Percentiles rank a stretch among this genome's conserved stretches.
Evolutionary conservation across 2,113 vertebrate genomes (phyloP).

Genomic region (Zosterops lateralis): DNA sequence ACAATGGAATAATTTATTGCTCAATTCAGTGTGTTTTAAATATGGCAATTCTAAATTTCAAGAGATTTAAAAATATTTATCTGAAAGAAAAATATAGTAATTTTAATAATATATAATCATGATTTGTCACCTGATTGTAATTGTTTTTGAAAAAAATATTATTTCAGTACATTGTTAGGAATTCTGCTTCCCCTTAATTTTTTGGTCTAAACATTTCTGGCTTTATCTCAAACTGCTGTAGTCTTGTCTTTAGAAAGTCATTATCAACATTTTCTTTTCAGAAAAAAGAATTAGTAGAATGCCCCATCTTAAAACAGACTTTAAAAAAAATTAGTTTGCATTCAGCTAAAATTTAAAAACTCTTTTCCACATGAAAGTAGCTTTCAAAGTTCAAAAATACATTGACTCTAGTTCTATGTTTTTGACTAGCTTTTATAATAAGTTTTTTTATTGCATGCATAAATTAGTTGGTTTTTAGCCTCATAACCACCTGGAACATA

Average conservation of each 20-base stretch:
- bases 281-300: not conserved
- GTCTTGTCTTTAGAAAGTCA: not conserved
- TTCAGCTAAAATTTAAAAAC: not conserved
- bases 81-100: not conserved
- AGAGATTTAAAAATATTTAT: not conserved
- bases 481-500: not conserved
- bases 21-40: not conserved
- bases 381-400: not conserved
- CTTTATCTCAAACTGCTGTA: not conserved
- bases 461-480: not conserved
- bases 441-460: not conserved
- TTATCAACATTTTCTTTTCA: not conserved
- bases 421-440: not conserved
- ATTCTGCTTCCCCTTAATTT: not conserved
- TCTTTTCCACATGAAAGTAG: not conserved
- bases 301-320: not conserved
- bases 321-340: not conserved
- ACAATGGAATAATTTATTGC: not conserved
- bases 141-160: not conserved
- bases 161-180: not conserved
- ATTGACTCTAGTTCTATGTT: not conserved
- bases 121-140: not conserved
- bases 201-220: not conserved
- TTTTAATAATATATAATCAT: not conserved
- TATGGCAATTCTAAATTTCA: not conserved